Base-by-base conservation (phyloP, 2,113 vertebrate species). In the Datnioides undecimradiatus region DNA sequence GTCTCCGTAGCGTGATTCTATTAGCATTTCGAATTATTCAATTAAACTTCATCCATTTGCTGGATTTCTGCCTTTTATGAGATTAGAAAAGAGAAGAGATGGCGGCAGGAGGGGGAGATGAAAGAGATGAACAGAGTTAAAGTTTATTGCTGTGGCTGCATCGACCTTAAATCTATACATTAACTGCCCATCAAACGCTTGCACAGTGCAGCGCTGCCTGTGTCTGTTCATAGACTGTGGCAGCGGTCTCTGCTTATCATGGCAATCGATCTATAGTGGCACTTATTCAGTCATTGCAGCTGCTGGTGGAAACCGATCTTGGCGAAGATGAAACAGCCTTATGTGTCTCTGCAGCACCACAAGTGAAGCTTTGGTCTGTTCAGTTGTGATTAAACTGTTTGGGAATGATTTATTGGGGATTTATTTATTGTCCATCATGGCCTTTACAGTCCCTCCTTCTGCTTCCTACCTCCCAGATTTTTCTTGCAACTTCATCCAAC, bases 401-500 rank as follows among this genome's bases (percentile, higher is more conserved):
- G 3, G 4, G 19, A 49, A 13, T 8, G 48, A 79, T 72, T 17
- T 36, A 82, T 76, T 33, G 74, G n/a, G n/a, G n/a, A n/a, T n/a
- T n/a, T n/a, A 68, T 72, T 76, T 48, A 80, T 55, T 31, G 52
- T 33, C 36, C 29, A 3, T 23, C 0, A 3, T 7, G 52, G 9
- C 60, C 25, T 72, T 51, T 9, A 43, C 33, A 66, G 9, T 29
- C 8, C 6, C 21, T 81, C 9, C 25, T 65, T 57, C 38, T 25
- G 17, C 41, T 68, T 34, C 51, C 49, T 51, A 40, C 17, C 3
- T 4, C 65, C 76, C 54, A 40, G 76, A 83, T 77, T 34, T 80
- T 78, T 31, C 59, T 38, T 33, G 57, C 12, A 17, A 3, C 33
- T 59, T 62, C 17, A 49, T 67, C 49, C 60, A 34, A 19, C 31